Conservation (phyloP, 2,888 invertebrate species). For the Bugulina stolonifera region DNA sequence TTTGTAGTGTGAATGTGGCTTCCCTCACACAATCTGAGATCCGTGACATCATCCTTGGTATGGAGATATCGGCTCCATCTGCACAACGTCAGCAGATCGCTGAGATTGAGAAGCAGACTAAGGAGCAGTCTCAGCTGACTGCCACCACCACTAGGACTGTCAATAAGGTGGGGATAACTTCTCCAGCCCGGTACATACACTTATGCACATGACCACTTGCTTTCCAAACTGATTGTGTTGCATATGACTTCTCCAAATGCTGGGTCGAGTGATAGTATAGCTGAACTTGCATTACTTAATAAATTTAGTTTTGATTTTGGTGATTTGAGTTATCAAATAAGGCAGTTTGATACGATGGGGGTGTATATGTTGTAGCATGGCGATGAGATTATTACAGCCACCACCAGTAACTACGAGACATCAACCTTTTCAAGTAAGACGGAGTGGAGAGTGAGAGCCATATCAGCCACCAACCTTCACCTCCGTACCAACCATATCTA, state of each 20-base stretch:
- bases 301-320: too few species aligned
- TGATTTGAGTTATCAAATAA: too few species aligned
- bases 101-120: slow-evolving; percentile 99
- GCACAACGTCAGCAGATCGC: slow-evolving; percentile 99
- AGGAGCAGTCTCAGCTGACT: slow-evolving; percentile 91
- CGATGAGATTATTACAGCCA: slow-evolving; percentile 97
- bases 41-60: slow-evolving; percentile 95
- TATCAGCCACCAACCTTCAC: slow-evolving; percentile 94
- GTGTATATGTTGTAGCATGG: slow-evolving; percentile 68
- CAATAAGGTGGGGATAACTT: slow-evolving; percentile 73
- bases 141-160: slow-evolving; percentile 97
- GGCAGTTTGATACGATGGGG: too few species aligned
- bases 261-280: too few species aligned
- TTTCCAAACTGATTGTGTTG: too few species aligned
- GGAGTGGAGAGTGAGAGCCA: slow-evolving; percentile 94
- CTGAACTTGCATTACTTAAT: too few species aligned
- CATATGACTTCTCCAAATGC: too few species aligned
- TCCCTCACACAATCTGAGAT: slow-evolving; percentile 98
- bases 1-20: slow-evolving; percentile 85
- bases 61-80: slow-evolving; percentile 99
- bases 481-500: slow-evolving; percentile 97
- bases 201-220: too few species aligned
- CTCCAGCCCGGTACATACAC: too few species aligned
- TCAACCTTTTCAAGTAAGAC: slow-evolving; percentile 97
- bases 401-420: slow-evolving; percentile 95